A percentile compares a stretch with the other conserved stretches of the same genome.
phyloP scores from a whole-genome alignment of 2,797 vertebrate species.

The Leontocebus nigricollis region DNA sequence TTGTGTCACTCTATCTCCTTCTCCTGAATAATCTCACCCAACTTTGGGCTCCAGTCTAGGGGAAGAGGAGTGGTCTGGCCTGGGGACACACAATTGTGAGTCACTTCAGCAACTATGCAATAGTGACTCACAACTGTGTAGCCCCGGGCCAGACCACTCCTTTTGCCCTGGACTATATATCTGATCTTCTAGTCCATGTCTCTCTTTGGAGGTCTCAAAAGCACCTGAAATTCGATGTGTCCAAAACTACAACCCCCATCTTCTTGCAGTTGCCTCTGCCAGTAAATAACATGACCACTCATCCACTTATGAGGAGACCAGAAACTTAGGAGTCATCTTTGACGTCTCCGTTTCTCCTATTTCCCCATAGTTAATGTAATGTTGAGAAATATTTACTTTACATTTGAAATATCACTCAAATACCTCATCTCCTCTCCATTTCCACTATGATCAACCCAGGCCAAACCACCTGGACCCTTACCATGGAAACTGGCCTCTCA shows the following conservation, averaged over 20 bases:
- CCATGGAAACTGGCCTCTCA: background rate
- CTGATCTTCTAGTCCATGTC: background rate
- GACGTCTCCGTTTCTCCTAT: background rate
- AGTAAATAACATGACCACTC: background rate
- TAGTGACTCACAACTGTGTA: background rate
- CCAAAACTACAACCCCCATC: background rate
- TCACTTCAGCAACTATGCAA: background rate
- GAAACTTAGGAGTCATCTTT: background rate
- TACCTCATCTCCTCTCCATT: background rate
- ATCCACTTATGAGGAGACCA: background rate
- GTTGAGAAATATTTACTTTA: background rate
- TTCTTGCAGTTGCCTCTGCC: background rate
- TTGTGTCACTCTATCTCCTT: background rate
- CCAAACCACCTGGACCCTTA: background rate
- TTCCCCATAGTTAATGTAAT: background rate
- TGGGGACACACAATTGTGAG: background rate
- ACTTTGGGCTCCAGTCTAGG: background rate
- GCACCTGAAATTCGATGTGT: background rate
- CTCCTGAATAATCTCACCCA: background rate
- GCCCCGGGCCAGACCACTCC: background rate
- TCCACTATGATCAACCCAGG: background rate
- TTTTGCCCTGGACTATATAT: background rate
- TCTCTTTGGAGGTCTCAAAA: background rate
- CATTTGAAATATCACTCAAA: background rate
- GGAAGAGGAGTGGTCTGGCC: background rate